phyloP scores from a whole-genome alignment of 2,113 vertebrate genomes.

The Mus musculus region DNA sequence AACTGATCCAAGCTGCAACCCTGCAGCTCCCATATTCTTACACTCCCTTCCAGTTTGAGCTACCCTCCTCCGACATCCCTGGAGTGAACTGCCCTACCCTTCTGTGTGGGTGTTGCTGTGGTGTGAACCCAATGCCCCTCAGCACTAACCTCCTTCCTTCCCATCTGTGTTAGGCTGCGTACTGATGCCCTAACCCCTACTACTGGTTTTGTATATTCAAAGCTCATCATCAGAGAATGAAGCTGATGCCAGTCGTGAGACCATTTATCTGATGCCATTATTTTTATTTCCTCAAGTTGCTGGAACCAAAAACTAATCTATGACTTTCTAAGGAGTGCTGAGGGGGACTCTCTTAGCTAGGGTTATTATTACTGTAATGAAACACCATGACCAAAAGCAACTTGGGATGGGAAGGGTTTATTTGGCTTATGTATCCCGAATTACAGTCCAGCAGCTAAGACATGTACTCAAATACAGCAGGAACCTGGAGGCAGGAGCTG shows the following conservation, averaged over 20 bases:
- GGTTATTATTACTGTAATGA: background rate
- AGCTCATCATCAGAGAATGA: background rate
- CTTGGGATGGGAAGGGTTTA: background rate
- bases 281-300: background rate
- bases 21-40: background rate
- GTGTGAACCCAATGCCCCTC: accelerated
- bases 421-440: background rate
- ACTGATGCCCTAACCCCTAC: accelerated
- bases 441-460: background rate
- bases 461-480: background rate
- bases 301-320: background rate
- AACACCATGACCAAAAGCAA: background rate
- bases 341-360: background rate
- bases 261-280: background rate
- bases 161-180: accelerated
- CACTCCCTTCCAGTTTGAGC: background rate
- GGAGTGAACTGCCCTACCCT: accelerated
- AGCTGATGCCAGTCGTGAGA: background rate
- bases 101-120: accelerated
- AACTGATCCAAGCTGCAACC: background rate
- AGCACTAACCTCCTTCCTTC: accelerated
- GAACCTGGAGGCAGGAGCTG: background rate
- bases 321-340: background rate
- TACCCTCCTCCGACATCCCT: accelerated
- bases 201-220: background rate